Evolutionary conservation across 2,888 invertebrate species (phyloP), one percentile per base, ranked within the genome.

Genomic region (Hyppa rectilinea): DNA sequence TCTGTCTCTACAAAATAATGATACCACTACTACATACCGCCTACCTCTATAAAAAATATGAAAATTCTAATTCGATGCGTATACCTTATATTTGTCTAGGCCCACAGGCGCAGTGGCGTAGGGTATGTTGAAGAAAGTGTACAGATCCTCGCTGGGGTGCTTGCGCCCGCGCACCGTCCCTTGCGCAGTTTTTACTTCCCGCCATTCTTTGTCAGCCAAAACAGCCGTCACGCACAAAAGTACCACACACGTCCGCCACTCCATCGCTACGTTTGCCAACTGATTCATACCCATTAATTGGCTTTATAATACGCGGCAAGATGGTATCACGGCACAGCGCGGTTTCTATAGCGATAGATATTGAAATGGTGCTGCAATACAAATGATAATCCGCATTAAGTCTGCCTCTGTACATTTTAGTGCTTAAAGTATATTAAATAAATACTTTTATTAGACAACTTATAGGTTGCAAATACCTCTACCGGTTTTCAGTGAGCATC

Each of bases 41-140:
- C n/a, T n/a, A n/a, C n/a, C n/a, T n/a, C n/a, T n/a, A n/a, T n/a
- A n/a, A n/a, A n/a, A n/a, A n/a, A n/a, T n/a, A n/a, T n/a, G n/a
- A n/a, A n/a, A n/a, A n/a, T n/a, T 45, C 4, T 40, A 5, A 17
- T 40, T 43, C 17, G 7, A 7, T n/a, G n/a, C n/a, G n/a, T n/a
- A n/a, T n/a, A 47, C 90, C 84, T 88, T 88, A 70, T 85, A 92
- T 56, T 81, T 89, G 5, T 91, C 40, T 0, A 45, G 43, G 2
- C 89, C 90, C 0, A 77, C 86, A 0, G 91, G 92, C 0, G 87
- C 88, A 4, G 88, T 90, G 0, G 92, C 92, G 40, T 92, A 92
- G 1, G 91, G 91, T 29, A 92, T 87, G 45, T 87, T 87, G 26
- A 87, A 87, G 67, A 90, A 92, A 0, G 65, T 75, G 66, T 80